phyloP scores from a whole-genome alignment of 2,888 invertebrate species.

The Norana najaformis region DNA sequence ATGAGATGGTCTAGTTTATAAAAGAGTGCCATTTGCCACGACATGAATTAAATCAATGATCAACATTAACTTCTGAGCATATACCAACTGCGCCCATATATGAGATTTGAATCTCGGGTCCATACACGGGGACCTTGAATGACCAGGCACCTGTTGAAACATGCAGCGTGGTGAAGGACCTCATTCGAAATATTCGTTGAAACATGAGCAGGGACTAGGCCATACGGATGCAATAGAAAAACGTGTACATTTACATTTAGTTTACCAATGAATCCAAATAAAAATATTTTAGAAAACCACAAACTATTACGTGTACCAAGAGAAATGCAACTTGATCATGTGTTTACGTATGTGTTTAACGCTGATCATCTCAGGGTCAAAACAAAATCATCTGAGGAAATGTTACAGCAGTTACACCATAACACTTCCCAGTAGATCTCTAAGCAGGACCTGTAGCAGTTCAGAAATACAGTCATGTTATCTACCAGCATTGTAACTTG shows the following conservation, averaged over 20 bases:
- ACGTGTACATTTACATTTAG: too few relatives aligned
- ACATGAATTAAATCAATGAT: neutral
- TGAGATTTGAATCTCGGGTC: too few relatives aligned
- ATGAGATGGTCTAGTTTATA: neutral
- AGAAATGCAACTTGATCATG: neutral
- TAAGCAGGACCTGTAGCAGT: neutral
- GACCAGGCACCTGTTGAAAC: too few relatives aligned
- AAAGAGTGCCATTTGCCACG: neutral
- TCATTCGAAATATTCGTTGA: too few relatives aligned
- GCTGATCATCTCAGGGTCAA: neutral
- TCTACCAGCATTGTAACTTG: neutral
- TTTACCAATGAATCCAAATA: neutral
- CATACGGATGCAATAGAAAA: too few relatives aligned
- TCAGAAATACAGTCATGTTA: neutral
- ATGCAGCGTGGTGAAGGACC: too few relatives aligned
- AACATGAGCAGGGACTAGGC: too few relatives aligned
- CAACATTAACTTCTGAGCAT: neutral
- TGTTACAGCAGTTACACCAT: too few relatives aligned
- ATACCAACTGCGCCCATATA: too few relatives aligned
- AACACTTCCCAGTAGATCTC: neutral
- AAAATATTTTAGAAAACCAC: neutral
- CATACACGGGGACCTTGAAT: too few relatives aligned
- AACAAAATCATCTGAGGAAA: neutral
- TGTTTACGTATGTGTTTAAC: too few relatives aligned
- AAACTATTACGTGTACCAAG: neutral